Evolutionary conservation across 2,888 invertebrate genomes (phyloP).

Genomic region (Protodeltote pygarga): DNA sequence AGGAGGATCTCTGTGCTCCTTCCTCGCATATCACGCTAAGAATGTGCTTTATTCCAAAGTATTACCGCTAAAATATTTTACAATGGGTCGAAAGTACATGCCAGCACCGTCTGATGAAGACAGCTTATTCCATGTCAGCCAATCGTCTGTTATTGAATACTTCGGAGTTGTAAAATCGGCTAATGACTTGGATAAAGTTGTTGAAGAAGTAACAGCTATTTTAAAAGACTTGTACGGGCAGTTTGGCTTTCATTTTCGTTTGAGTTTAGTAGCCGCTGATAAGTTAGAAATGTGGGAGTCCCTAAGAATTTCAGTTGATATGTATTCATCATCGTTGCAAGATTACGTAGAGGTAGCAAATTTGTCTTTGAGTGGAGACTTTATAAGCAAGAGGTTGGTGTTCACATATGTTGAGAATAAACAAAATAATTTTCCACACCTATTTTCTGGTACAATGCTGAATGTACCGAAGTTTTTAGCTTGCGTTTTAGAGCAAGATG

Average conservation of each 20-base stretch:
- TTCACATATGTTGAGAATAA: constrained; percentile 89
- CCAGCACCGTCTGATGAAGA: constrained; percentile 74
- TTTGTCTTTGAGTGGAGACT: constrained; percentile 90
- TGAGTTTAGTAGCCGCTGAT: constrained; percentile 88
- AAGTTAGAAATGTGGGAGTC: constrained; percentile 89
- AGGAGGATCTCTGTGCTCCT: constrained; percentile 90
- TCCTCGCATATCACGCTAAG: constrained; percentile 91
- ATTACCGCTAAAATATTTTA: constrained; percentile 90
- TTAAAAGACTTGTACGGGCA: constrained; percentile 88
- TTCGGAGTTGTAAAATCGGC: constrained; percentile 87
- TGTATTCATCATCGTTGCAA: constrained; percentile 89
- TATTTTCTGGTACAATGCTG: constrained; percentile 91
- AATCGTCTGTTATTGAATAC: constrained; percentile 89
- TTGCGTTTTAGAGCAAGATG: constrained; percentile 89
- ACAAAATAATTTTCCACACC: constrained; percentile 87
- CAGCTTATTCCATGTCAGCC: constrained; percentile 89
- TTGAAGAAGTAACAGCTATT: constrained; percentile 85
- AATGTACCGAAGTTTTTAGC: constrained; percentile 92
- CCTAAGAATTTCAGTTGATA: constrained; percentile 89
- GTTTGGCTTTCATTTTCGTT: constrained; percentile 90
- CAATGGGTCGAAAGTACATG: constrained; percentile 90
- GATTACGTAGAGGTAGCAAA: constrained; percentile 91
- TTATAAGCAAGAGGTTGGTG: constrained; percentile 92
- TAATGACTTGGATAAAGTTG: constrained; percentile 80
- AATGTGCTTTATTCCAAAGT: constrained; percentile 87